Conservation (phyloP, 2,797 vertebrate genomes). For the Simalia tracyae region DNA sequence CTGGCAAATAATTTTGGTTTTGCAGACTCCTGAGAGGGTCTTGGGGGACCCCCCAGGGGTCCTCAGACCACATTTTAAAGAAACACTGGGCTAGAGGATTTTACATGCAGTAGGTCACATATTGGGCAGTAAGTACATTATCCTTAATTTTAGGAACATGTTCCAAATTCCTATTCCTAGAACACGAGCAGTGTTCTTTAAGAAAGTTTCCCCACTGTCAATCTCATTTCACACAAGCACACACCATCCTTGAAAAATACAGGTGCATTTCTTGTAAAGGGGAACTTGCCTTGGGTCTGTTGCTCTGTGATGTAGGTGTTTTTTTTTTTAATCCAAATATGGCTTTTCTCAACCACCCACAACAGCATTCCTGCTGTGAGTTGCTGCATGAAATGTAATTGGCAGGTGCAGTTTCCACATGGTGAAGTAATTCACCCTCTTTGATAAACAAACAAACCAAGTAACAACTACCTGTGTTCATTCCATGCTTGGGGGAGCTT, state of each 20-base stretch:
- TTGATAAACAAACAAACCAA: neutral
- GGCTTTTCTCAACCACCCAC: no score
- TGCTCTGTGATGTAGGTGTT: neutral
- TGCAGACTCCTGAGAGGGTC: neutral
- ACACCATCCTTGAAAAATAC: neutral
- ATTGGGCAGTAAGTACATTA: neutral
- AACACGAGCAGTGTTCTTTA: neutral
- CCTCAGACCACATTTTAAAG: neutral
- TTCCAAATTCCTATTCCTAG: neutral
- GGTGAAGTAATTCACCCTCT: conserved; percentile 6
- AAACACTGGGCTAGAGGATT: neutral
- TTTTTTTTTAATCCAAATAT: neutral
- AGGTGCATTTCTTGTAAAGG: neutral
- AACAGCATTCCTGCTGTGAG: neutral
- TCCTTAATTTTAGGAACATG: neutral
- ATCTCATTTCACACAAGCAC: neutral
- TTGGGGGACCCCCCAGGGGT: neutral
- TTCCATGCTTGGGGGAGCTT: neutral
- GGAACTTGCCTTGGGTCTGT: neutral
- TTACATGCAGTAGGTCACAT: neutral
- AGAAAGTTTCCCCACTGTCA: neutral
- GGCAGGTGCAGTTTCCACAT: conserved; percentile 13
- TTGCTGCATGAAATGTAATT: neutral
- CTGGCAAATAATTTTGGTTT: neutral
- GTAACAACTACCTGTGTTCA: neutral